phyloP scores from a whole-genome alignment of 2,113 vertebrate species.

The Tor tambroides region DNA sequence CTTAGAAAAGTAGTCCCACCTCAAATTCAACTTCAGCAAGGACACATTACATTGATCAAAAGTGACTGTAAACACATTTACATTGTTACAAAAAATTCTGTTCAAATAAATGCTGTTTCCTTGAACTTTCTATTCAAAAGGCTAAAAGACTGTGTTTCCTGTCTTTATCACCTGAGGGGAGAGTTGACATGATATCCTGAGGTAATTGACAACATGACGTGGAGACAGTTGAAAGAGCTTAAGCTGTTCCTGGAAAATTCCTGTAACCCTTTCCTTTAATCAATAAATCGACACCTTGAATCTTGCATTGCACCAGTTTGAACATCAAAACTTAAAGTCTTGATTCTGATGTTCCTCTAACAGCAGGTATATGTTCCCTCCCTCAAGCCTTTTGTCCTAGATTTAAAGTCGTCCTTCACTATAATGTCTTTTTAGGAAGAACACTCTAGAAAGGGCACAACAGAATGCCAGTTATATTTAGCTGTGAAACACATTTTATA shows the following conservation, averaged over 20 bases:
- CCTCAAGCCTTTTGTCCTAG: constrained; percentile 37
- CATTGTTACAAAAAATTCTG: too few relatives aligned
- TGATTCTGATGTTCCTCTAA: neutral
- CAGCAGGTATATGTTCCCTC: neutral
- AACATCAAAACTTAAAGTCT: neutral
- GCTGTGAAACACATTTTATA: neutral
- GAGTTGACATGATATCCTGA: neutral
- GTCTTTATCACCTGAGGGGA: neutral
- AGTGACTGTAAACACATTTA: too few relatives aligned
- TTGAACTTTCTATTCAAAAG: neutral
- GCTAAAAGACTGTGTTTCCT: too few relatives aligned
- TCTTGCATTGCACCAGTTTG: neutral
- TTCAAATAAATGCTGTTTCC: neutral
- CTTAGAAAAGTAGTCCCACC: too few relatives aligned
- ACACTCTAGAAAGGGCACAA: constrained; percentile 12
- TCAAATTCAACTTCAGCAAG: too few relatives aligned
- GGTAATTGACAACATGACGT: neutral
- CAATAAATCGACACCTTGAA: neutral
- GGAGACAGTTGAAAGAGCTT: neutral
- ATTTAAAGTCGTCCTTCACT: constrained; percentile 36
- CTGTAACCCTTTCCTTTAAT: neutral
- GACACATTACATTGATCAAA: too few relatives aligned
- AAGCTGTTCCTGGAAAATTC: constrained; percentile 1
- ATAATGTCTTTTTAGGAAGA: constrained; percentile 16
- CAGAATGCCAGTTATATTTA: constrained; percentile 37